Evolutionary conservation across 2,797 vertebrate genomes (phyloP).

Genomic region (Pangasius larnaudii): DNA sequence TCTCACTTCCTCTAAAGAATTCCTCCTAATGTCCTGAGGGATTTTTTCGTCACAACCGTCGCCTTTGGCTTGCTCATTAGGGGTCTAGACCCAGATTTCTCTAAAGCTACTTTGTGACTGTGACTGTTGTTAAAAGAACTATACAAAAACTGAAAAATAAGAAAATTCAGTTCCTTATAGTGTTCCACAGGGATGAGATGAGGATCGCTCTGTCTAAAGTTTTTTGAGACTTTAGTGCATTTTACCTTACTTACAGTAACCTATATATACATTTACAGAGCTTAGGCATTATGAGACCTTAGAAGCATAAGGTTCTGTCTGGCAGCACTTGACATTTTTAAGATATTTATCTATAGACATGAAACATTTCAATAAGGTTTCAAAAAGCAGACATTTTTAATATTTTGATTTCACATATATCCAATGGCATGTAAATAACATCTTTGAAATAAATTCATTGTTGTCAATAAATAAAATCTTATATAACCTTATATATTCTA

Average conservation of each 20-base stretch:
- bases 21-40: background rate
- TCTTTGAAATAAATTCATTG: background rate
- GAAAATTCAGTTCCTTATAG: background rate
- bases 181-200: background rate
- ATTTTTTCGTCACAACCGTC: background rate
- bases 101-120: background rate
- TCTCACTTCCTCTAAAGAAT: background rate
- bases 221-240: background rate
- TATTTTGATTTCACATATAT: background rate
- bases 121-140: background rate
- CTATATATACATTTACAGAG: background rate
- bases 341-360: background rate
- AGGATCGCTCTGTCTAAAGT: background rate
- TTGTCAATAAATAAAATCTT: background rate
- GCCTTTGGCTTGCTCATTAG: slow-evolving; percentile 22
- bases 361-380: too few species aligned
- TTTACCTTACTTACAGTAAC: slow-evolving; percentile 13
- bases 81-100: slow-evolving; percentile 15
- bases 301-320: background rate
- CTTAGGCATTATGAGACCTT: background rate
- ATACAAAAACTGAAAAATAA: background rate
- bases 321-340: background rate
- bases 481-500: background rate
- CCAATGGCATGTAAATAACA: background rate
- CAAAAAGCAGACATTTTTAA: background rate